Evolutionary conservation across 2,888 invertebrate species (phyloP), one percentile per base, ranked within the genome.

Genomic region (Mythimna lalbum): DNA sequence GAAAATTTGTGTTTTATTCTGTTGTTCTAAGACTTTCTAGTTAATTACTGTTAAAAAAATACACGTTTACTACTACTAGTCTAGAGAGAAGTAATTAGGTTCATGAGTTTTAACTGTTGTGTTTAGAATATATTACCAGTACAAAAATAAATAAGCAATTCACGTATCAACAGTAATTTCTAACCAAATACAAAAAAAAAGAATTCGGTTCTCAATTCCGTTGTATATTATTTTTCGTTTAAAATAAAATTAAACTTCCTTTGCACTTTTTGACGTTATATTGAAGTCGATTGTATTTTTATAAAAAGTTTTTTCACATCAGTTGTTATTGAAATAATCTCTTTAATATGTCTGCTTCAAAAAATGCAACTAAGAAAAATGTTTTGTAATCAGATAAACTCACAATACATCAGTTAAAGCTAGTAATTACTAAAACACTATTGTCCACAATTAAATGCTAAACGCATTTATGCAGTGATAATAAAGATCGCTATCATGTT

Each of bases 401-500:
- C 52, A 70, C 50, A 36, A 82, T 67, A 78, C 21, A 50, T 59
- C 31, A 78, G 23, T 73, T 69, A 82, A 76, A 31, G 55, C 27
- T 65, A 50, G 49, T 57, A 75, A 78, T 82, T 73, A 75, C 27
- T 70, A 47, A 60, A 72, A 53, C 68, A 61, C 74, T 21, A 53
- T 63, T 70, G 61, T 55, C 65, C 9, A 75, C 64, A 81, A 84
- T 81, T 65, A 76, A 78, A 83, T 67, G 67, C 57, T 78, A 67
- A 78, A 85, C 70, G 63, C 56, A 61, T 12, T 62, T 66, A 73
- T 66, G 64, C 66, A 66, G 63, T 77, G 68, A 63, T 73, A 78
- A 78, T 86, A 81, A 86, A 84, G 82, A 84, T 84, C 69, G 31
- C 66, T 76, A 86, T 84, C 84, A 53, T 47, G 59, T 64, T 62